Evolutionary conservation across 2,797 vertebrate species (phyloP).

Genomic region (Scleropages formosus): DNA sequence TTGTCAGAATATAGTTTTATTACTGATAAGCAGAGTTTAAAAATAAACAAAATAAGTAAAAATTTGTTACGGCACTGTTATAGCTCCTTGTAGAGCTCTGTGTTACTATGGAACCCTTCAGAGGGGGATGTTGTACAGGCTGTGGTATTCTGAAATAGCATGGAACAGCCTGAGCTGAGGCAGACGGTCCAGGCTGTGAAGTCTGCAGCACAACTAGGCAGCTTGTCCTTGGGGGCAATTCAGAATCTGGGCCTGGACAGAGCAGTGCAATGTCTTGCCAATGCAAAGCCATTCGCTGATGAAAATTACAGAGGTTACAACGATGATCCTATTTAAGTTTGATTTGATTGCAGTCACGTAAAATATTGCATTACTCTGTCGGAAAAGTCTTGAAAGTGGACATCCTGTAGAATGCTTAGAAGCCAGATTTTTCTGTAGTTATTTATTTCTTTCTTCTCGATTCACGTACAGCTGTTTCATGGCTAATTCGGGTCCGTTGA

Average conservation of each 20-base stretch:
- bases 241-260: conserved; percentile 20
- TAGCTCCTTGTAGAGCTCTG: neutral
- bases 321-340: conserved; percentile 23
- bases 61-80: neutral
- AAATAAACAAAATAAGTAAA: neutral
- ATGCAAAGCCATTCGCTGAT: conserved; percentile 24
- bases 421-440: neutral
- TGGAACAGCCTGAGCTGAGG: conserved; percentile 7
- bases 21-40: neutral
- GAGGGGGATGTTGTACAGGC: neutral
- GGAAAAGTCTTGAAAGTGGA: conserved; percentile 15
- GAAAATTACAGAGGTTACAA: conserved; percentile 31
- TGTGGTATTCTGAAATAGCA: conserved; percentile 11
- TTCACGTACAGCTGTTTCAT: conserved; percentile 16
- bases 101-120: neutral
- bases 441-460: neutral
- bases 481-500: conserved; percentile 1
- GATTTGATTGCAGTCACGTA: conserved; percentile 22
- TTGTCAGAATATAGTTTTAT: neutral
- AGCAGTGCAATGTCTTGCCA: conserved; percentile 25
- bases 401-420: conserved; percentile 25
- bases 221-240: conserved; percentile 22
- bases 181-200: conserved; percentile 5
- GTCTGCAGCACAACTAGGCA: conserved; percentile 4
- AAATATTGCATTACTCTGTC: conserved; percentile 23